Percentiles rank a stretch among this genome's conserved stretches.
These are phyloP conservation scores for Epicampocera succincta DNA, from an alignment of 2,888 invertebrate species.

Conservation along the genomic window DNA sequence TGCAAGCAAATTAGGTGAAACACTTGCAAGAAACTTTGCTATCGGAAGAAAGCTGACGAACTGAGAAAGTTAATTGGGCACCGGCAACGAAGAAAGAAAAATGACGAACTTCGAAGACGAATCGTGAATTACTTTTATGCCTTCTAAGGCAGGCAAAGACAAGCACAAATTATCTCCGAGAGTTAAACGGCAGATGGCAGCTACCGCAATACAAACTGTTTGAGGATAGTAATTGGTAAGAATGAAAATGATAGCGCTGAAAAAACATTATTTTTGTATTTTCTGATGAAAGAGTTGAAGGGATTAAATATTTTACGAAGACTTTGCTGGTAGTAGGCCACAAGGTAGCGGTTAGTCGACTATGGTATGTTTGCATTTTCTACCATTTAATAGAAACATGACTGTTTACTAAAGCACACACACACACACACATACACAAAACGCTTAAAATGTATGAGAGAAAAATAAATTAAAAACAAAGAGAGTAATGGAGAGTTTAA, in stretches of 20 bases:
- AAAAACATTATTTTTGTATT: no score
- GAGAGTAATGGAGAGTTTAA: constrained; percentile 4
- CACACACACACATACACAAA: background rate
- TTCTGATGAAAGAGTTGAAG: no score
- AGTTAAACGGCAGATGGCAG: background rate
- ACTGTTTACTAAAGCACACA: background rate
- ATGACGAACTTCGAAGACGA: no score
- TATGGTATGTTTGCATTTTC: constrained; percentile 45
- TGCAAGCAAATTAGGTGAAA: no score
- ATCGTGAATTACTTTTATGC: no score
- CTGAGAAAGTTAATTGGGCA: no score
- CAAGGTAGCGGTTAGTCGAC: constrained; percentile 49
- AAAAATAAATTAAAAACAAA: background rate
- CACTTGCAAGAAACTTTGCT: no score
- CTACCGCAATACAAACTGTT: background rate
- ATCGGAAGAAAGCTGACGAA: no score
- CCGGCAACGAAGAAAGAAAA: no score
- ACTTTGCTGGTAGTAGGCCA: constrained; percentile 53
- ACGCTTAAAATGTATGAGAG: constrained; percentile 4
- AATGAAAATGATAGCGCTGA: constrained; percentile 18
- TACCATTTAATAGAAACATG: no score
- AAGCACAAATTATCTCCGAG: background rate
- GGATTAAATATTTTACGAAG: no score
- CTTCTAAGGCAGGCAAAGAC: background rate
- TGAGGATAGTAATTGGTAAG: background rate